Evolutionary conservation across 2,888 invertebrate species (phyloP), one percentile per base, ranked within the genome.

Genomic region (Macaria notata): DNA sequence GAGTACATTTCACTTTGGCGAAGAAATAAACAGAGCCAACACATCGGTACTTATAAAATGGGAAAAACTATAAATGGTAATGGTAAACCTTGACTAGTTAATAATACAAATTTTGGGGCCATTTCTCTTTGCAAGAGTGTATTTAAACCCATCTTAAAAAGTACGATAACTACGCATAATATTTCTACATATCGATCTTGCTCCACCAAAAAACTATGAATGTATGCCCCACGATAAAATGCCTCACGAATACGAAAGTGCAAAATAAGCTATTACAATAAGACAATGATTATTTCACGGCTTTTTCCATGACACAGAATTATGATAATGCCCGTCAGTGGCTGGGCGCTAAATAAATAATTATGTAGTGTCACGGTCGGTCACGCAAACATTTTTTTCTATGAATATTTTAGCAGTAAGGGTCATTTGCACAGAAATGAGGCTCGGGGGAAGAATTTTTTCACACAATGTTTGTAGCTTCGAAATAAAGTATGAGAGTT

Each of bases 361-460:
- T 49, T 54, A 54, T 54, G 45, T 46, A 31, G 46, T 55, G 59
- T 51, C 54, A 51, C 19, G 51, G 54, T 46, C 48, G 59, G 54
- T 55, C 54, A 59, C 59, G 54, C 54, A 51, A 44, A 42, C 54
- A 44, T 41, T 47, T 59, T 41, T 53, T 52, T 48, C 29, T 55
- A 45, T 59, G 51, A 55, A 59, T 59, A 54, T 49, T 59, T 59
- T 31, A 54, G 46, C 8, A 53, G 31, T 31, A 41, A n/a, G 29
- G n/a, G n/a, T 46, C 49, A 43, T 50, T 46, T 57, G 50, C 54
- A 57, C 52, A 46, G 44, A 61, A 59, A 52, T 54, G 42, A 52
- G 44, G 45, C 42, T 50, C 43, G n/a, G 8, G 49, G 49, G 31
- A 45, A 36, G 7, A 38, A 36, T 54, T 43, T 30, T 19, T n/a